phyloP scores from a whole-genome alignment of 2,888 invertebrate genomes.

The Xylota segnis region DNA sequence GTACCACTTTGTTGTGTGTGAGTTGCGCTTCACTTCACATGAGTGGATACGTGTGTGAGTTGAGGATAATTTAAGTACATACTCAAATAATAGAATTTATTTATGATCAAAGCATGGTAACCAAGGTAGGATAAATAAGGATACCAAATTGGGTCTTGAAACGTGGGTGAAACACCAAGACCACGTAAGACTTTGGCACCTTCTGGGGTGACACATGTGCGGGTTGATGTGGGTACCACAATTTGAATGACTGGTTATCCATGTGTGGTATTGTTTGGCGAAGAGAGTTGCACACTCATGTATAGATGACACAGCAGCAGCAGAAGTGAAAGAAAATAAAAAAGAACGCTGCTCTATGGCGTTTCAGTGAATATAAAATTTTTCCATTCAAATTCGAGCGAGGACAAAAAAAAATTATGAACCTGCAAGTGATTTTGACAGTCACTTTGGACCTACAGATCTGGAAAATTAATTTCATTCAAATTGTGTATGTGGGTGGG shows the following conservation, averaged over 20 bases:
- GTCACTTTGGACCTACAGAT: constrained; percentile 36
- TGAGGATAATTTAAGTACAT: constrained; percentile 9
- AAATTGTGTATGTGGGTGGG: constrained; percentile 3
- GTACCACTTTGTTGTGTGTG: constrained; percentile 14
- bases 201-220: constrained; percentile 9
- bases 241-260: constrained; percentile 22
- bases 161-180: not conserved
- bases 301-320: constrained; percentile 14
- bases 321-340: constrained; percentile 3
- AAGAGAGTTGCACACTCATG: constrained; percentile 3
- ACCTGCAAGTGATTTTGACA: constrained; percentile 54
- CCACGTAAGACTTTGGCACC: constrained; percentile 18
- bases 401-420: constrained; percentile 59
- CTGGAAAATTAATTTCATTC: constrained; percentile 59
- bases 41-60: too few relatives aligned
- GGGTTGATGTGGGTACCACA: constrained; percentile 19
- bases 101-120: constrained; percentile 4
- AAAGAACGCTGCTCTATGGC: not conserved
- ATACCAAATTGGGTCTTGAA: not conserved
- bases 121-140: constrained; percentile 17
- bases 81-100: constrained; percentile 24
- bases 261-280: constrained; percentile 11
- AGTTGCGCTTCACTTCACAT: constrained; percentile 16
- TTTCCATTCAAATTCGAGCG: constrained; percentile 32
- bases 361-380: constrained; percentile 3